Evolutionary conservation across 2,113 vertebrate species (phyloP).

Genomic region (Nycticorax nycticorax): DNA sequence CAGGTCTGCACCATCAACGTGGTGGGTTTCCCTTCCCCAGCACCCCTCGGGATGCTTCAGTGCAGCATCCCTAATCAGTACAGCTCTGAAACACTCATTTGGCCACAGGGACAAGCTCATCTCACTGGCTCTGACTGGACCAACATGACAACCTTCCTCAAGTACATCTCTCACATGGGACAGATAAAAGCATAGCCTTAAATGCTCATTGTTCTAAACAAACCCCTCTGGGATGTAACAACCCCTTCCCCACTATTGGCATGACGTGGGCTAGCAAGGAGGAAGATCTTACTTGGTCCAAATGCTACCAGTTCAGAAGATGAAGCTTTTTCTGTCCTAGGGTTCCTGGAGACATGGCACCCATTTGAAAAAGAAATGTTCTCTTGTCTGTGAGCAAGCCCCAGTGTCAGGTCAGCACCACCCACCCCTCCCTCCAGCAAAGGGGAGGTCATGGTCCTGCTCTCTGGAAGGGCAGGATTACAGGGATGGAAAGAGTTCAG

Average conservation of each 20-base stretch:
- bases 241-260: not conserved
- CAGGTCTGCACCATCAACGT: accelerated
- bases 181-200: not conserved
- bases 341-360: accelerated
- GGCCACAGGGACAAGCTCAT: not conserved
- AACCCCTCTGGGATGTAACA: not conserved
- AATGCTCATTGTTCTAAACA: not conserved
- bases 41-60: not conserved
- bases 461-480: not conserved
- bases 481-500: not conserved
- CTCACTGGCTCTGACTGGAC: not conserved
- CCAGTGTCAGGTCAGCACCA: not conserved
- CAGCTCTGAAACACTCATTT: not conserved
- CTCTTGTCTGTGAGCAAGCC: not conserved
- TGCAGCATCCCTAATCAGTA: not conserved
- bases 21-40: not conserved
- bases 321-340: not conserved
- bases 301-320: not conserved
- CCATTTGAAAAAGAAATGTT: not conserved
- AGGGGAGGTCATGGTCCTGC: not conserved
- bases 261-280: accelerated
- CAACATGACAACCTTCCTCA: not conserved
- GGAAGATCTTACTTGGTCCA: not conserved
- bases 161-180: not conserved
- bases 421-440: not conserved